Conservation (phyloP, 2,113 vertebrate genomes). For the Vidua chalybeata region DNA sequence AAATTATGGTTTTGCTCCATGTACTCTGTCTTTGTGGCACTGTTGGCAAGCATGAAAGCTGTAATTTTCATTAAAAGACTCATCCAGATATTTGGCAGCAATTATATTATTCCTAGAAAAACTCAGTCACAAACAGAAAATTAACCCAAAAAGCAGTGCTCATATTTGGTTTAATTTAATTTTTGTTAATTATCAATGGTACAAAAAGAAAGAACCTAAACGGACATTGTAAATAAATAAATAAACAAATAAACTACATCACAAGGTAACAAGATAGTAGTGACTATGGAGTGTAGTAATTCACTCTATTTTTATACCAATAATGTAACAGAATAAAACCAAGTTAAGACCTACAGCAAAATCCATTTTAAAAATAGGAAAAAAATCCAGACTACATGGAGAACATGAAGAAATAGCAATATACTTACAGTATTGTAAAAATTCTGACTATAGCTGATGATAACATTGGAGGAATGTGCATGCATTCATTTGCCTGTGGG, state of each 20-base stretch:
- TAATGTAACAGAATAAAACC: background rate
- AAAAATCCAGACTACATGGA: background rate
- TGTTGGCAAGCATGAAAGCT: constrained; percentile 56
- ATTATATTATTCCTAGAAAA: constrained; percentile 41
- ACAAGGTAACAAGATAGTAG: background rate
- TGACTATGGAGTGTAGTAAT: background rate
- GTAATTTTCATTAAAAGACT: constrained; percentile 72
- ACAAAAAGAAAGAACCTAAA: background rate
- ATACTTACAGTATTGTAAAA: background rate
- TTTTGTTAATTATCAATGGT: background rate
- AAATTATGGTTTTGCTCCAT: constrained; percentile 41
- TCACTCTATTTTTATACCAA: background rate
- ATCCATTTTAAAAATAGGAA: background rate
- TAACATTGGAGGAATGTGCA: background rate
- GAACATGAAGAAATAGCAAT: background rate
- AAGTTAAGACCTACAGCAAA: background rate
- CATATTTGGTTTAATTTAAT: constrained; percentile 20
- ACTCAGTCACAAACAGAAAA: constrained; percentile 56
- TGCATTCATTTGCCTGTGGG: background rate
- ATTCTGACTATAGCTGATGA: background rate
- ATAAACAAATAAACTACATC: background rate
- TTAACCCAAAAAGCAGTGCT: constrained; percentile 43
- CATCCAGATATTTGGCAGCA: constrained; percentile 52
- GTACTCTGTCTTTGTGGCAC: background rate
- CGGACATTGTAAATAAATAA: background rate